Evolutionary conservation across 1,140 invertebrate genomes (phyloP).

Genomic region (Carposina sasakii): DNA sequence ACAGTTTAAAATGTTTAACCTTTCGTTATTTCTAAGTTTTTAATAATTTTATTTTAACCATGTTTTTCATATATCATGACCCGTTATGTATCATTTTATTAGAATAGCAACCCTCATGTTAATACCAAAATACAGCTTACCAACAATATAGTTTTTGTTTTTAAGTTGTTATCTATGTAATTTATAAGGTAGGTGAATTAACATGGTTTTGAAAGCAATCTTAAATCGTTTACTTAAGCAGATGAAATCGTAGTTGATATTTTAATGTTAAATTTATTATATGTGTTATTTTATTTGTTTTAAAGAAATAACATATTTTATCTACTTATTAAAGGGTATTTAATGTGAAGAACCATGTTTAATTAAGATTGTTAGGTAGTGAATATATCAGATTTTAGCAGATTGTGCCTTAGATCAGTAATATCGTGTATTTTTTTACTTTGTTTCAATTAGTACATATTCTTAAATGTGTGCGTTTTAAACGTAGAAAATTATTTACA

Average conservation of each 20-base stretch:
- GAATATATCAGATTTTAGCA: conserved; percentile 60
- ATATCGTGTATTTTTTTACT: conserved; percentile 48
- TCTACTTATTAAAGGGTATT: conserved; percentile 39
- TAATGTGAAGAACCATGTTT: conserved; percentile 41
- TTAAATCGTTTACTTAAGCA: conserved; percentile 36
- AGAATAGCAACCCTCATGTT: conserved; percentile 65
- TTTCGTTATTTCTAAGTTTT: no score
- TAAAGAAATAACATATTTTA: conserved; percentile 45
- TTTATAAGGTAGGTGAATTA: conserved; percentile 57
- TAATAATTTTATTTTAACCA: conserved; percentile 24
- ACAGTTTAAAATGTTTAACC: no score
- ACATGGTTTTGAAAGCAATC: conserved; percentile 56
- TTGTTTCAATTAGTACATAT: conserved; percentile 38
- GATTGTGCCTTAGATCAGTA: conserved; percentile 69
- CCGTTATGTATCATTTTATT: no score
- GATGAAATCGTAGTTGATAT: conserved; percentile 58
- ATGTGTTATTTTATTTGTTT: conserved; percentile 45
- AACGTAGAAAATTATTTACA: conserved; percentile 42
- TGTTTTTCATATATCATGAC: conserved; percentile 16
- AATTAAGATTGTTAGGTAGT: conserved; percentile 58
- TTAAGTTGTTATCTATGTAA: conserved; percentile 66
- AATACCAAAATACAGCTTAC: conserved; percentile 72
- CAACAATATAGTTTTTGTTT: conserved; percentile 66
- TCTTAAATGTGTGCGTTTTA: conserved; percentile 53
- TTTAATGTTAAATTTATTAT: conserved; percentile 63